A percentile compares a stretch with the other conserved stretches of the same genome.
Evolutionary conservation across 2,888 invertebrate species (phyloP).

Genomic region (Helleia helle): DNA sequence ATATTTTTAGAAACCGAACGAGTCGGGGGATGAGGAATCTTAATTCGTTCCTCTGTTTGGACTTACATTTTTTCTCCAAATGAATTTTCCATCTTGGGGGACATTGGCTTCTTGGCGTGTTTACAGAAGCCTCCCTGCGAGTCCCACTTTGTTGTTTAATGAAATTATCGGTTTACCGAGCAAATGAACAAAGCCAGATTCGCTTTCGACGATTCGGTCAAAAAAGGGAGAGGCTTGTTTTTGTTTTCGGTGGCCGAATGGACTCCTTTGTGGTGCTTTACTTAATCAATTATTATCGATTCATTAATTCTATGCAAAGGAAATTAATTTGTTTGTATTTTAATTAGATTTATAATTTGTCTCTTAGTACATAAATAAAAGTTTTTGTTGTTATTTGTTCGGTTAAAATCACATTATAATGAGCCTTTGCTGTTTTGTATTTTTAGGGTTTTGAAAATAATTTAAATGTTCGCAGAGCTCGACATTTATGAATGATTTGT

Average conservation of each 20-base stretch:
- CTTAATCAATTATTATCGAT: conserved; percentile 73
- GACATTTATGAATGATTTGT: no score
- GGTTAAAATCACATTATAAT: no score
- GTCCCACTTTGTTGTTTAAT: conserved; percentile 73
- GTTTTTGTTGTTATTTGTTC: no score
- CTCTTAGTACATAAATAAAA: no score
- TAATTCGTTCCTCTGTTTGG: conserved; percentile 47
- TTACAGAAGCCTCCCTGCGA: conserved; percentile 56
- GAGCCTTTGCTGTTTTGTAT: no score
- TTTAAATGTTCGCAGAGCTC: no score
- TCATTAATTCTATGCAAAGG: conserved; percentile 62
- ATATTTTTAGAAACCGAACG: conserved; percentile 25
- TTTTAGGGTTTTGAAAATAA: no score
- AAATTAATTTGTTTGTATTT: conserved; percentile 31
- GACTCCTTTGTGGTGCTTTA: conserved; percentile 62
- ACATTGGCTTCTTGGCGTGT: conserved; percentile 72
- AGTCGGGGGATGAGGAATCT: conserved; percentile 27
- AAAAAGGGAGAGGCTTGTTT: conserved; percentile 48
- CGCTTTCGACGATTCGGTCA: conserved; percentile 56
- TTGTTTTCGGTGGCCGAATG: conserved; percentile 47
- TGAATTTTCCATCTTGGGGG: conserved; percentile 69
- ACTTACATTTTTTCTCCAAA: conserved; percentile 62
- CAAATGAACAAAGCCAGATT: conserved; percentile 74
- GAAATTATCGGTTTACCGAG: conserved; percentile 74
- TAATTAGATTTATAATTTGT: conserved; percentile 7